Conservation (phyloP, 1,140 invertebrate species). For the Brachionus sp. region DNA sequence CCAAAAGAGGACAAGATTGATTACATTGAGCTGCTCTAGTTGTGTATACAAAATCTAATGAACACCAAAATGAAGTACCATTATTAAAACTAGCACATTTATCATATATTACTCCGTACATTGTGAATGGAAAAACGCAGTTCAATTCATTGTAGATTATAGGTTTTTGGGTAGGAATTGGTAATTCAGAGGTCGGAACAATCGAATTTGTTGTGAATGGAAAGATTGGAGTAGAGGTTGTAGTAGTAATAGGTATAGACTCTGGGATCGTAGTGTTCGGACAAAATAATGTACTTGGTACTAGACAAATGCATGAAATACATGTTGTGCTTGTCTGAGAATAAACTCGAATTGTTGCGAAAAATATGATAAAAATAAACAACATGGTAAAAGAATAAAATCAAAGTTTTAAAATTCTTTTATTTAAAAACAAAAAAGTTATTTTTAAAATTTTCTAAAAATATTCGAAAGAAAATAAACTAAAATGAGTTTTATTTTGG, state of each 20-base stretch:
- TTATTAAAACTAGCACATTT: not conserved
- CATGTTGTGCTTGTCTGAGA: not conserved
- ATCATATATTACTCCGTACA: not conserved
- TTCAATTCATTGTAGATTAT: slow-evolving; percentile 12
- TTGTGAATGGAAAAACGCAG: slow-evolving; percentile 36
- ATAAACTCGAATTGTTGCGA: not conserved
- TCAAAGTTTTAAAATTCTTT: not conserved
- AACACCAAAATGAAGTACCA: slow-evolving; percentile 23
- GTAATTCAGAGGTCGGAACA: not conserved
- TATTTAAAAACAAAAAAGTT: not conserved
- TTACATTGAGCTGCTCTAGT: slow-evolving; percentile 24
- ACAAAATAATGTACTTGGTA: not conserved
- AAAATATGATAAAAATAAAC: not conserved
- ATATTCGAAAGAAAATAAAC: not conserved
- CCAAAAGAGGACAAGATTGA: slow-evolving; percentile 20
- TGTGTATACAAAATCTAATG: not conserved
- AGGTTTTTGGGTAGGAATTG: not conserved
- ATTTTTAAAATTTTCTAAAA: not conserved
- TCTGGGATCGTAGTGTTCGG: not conserved
- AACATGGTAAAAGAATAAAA: not conserved
- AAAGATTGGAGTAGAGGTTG: not conserved
- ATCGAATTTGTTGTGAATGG: not conserved
- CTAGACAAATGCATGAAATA: not conserved
- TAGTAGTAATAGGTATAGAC: not conserved
- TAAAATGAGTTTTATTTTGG: slow-evolving; percentile 8